Evolutionary conservation across 2,113 vertebrate species (phyloP), one percentile per base, ranked within the genome.

Genomic region (Marmota monax): DNA sequence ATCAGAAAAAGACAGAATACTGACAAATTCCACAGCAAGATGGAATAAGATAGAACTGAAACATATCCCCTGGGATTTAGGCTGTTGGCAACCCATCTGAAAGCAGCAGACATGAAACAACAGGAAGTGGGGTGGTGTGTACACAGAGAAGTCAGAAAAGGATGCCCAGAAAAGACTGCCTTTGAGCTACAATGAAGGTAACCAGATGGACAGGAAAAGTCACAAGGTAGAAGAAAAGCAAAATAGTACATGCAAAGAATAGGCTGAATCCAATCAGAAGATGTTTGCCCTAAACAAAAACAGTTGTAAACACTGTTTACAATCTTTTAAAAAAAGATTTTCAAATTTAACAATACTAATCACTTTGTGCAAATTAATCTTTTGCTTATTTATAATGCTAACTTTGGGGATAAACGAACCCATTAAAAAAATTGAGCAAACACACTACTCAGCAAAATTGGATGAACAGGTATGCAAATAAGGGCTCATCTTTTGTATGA

Each of bases 381-480:
- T 82, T 79, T 90, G 45, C 27, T 82, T 95, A 88, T 84, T 58
- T n/a, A 85, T 23, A 92, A 94, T n/a, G 1, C 7, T 90, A 94
- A 58, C 7, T 77, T 88, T 84, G 56, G 51, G 5, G 79, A 48
- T 37, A 77, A 86, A 92, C 84, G 7, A 92, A 78, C 58, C 37
- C 61, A 39, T 32, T 32, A 13, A 86, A 96, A 51, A 90, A 94
- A 86, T 87, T 27, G 56, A 32, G 25, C 32, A 82, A 89, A 85
- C 14, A 84, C 3, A 32, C 13, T n/a, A 8, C 58, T 87, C 58
- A 84, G 88, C 63, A 90, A 96, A 95, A 58, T 51, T 29, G 76
- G 56, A 89, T 56, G 65, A 69, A 82, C 72, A 83, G 4, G 22
- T 58, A 42, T 32, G 4, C 29, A 93, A 72, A 85, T 56, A 8